phyloP scores from a whole-genome alignment of 2,888 invertebrate genomes.

The Agrilus mali region DNA sequence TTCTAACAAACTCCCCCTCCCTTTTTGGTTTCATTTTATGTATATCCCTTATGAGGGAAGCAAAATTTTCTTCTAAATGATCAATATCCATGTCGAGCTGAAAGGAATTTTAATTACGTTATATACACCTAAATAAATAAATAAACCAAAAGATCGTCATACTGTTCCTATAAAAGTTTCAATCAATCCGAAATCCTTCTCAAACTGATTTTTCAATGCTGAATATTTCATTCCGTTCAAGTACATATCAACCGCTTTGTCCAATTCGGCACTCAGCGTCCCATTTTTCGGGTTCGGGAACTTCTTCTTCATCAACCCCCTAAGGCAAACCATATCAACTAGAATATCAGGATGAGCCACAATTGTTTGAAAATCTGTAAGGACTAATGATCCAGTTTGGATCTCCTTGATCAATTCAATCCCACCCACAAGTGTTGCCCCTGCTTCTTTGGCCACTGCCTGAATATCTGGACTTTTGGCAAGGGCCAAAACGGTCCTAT shows the following conservation, averaged over 20 bases:
- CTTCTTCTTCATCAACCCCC: conserved; percentile 64
- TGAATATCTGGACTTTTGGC: conserved; percentile 52
- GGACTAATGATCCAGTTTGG: conserved; percentile 54
- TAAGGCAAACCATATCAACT: conserved; percentile 59
- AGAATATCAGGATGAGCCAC: conserved; percentile 71
- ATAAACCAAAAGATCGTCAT: conserved; percentile 26
- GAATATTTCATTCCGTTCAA: conserved; percentile 58
- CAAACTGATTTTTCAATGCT: conserved; percentile 51
- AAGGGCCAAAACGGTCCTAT: conserved; percentile 60
- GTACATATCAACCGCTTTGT: conserved; percentile 48
- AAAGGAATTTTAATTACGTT: conserved; percentile 18
- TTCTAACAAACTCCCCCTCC: conserved; percentile 43
- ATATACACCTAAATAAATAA: neutral
- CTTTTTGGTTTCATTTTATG: conserved; percentile 52
- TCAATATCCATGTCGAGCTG: conserved; percentile 62
- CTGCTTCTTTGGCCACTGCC: conserved; percentile 49
- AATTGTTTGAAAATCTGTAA: conserved; percentile 59
- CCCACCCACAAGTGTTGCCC: conserved; percentile 63
- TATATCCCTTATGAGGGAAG: conserved; percentile 50
- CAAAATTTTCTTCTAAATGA: conserved; percentile 62
- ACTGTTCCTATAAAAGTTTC: conserved; percentile 59
- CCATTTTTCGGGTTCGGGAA: conserved; percentile 60
- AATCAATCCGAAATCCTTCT: conserved; percentile 58
- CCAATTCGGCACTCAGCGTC: conserved; percentile 54
- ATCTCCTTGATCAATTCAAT: conserved; percentile 63